phyloP scores from a whole-genome alignment of 2,888 invertebrate genomes.

The Andrena hattorfiana region DNA sequence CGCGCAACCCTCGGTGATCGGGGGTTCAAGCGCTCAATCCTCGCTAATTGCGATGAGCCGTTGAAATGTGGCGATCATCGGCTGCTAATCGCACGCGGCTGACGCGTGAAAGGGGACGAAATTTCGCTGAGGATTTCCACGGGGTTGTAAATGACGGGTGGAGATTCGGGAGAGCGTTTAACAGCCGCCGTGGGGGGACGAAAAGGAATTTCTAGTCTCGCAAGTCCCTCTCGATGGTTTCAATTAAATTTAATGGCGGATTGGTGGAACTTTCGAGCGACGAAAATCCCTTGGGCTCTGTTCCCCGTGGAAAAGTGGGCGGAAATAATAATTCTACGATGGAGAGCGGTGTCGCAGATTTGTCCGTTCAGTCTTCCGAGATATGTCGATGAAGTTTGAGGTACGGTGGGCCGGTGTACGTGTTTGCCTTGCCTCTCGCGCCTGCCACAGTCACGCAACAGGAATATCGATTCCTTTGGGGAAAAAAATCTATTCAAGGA shows the following conservation, averaged over 20 bases:
- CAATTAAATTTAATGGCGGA: conserved; percentile 22
- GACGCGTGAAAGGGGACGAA: not conserved
- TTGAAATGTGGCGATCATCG: not conserved
- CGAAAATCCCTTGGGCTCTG: not conserved
- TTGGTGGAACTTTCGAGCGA: not conserved
- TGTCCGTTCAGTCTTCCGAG: not conserved
- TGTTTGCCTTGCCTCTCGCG: not conserved
- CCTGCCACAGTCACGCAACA: not conserved
- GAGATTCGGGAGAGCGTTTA: not conserved
- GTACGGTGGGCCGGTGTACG: not conserved
- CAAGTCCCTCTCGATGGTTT: conserved; percentile 3
- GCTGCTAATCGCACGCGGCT: conserved; percentile 1
- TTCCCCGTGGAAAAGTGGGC: not conserved
- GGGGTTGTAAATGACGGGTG: not conserved
- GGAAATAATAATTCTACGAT: conserved; percentile 27
- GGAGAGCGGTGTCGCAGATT: not conserved
- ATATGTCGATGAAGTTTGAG: conserved; percentile 1
- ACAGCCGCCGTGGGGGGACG: not conserved
- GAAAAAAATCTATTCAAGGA: conserved; percentile 12
- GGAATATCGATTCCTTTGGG: conserved; percentile 26
- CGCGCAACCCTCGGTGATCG: not conserved
- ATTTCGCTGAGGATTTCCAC: not conserved
- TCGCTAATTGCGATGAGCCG: not conserved
- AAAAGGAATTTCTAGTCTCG: not conserved
- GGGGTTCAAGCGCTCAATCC: not conserved